phyloP scores from a whole-genome alignment of 2,888 invertebrate genomes.

The Lasioglossum morio region DNA sequence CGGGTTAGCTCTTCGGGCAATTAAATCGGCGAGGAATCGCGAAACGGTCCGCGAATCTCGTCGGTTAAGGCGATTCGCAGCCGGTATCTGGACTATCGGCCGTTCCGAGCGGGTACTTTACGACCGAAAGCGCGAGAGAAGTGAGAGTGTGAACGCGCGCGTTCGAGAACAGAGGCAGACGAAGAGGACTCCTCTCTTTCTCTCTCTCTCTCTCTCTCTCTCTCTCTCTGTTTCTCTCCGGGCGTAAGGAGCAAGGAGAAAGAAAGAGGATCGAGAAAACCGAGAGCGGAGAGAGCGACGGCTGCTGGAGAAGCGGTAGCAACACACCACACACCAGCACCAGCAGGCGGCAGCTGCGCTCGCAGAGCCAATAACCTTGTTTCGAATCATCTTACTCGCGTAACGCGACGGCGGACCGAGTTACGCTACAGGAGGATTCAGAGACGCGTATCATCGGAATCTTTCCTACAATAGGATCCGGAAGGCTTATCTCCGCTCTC shows the following conservation, averaged over 20 bases:
- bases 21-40: constrained; percentile 5
- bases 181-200: neutral
- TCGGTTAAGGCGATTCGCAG: neutral
- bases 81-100: neutral
- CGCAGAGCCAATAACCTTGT: constrained; percentile 78
- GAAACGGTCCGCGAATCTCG: neutral
- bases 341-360: constrained; percentile 72
- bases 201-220: no score
- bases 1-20: neutral
- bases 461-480: neutral
- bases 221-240: no score
- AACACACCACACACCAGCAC: neutral
- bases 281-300: constrained; percentile 40
- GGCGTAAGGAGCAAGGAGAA: neutral
- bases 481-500: neutral
- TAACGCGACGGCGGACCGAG: constrained; percentile 69
- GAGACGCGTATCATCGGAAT: neutral
- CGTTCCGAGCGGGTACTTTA: neutral
- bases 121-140: constrained; percentile 21
- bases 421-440: constrained; percentile 63
- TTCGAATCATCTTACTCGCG: constrained; percentile 79
- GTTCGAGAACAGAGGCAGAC: neutral
- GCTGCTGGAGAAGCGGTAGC: constrained; percentile 45
- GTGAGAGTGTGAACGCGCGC: constrained; percentile 17
- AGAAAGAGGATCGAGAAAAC: constrained; percentile 29